Conservation (phyloP, 2,888 invertebrate genomes). For the Linyphia triangularis region DNA sequence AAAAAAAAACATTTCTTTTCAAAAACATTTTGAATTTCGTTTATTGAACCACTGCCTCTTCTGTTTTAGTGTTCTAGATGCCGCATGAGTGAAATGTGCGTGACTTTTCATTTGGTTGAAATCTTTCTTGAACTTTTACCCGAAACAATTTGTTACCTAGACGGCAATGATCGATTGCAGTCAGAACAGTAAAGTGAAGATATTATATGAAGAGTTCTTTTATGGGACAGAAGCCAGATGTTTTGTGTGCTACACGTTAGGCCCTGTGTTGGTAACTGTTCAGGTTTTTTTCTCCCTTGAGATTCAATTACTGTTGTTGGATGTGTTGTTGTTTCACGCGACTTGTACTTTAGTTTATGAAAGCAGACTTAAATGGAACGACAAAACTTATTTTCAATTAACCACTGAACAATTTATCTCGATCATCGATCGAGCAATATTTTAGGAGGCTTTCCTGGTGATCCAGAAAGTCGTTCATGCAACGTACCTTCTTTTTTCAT, state of each 20-base stretch:
- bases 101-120: background rate
- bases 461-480: too few species aligned
- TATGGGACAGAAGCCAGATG: background rate
- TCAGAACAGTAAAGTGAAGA: background rate
- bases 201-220: background rate
- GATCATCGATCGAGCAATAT: too few species aligned
- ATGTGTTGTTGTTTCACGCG: background rate
- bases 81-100: background rate
- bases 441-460: too few species aligned
- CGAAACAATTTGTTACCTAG: background rate
- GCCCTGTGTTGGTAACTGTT: background rate
- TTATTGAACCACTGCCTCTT: background rate
- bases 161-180: background rate
- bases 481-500: too few species aligned
- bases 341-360: background rate
- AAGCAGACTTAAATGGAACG: background rate
- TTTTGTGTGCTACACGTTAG: background rate
- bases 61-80: background rate
- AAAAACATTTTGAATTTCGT: background rate
- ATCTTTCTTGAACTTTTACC: background rate
- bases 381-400: background rate
- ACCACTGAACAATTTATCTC: too few species aligned
- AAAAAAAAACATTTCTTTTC: background rate
- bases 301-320: background rate
- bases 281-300: background rate